Evolutionary conservation across 1,140 invertebrate genomes (phyloP).

Genomic region (Danaus plexippus): DNA sequence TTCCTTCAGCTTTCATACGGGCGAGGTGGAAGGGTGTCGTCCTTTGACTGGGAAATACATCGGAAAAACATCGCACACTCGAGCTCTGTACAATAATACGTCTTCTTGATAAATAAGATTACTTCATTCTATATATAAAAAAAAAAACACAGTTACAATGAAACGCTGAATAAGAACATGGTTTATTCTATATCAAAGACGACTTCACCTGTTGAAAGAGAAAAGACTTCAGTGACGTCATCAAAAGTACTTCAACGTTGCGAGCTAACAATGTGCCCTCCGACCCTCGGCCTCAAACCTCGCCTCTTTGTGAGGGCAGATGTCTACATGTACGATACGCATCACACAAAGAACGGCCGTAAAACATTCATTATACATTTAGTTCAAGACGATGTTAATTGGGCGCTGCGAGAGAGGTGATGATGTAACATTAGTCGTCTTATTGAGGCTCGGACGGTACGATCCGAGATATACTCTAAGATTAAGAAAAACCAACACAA

Average conservation of each 20-base stretch:
- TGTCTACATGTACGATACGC: conserved; percentile 11
- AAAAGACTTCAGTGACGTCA: conserved; percentile 35
- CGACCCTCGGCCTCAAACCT: conserved; percentile 52
- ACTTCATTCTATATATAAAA: conserved; percentile 2
- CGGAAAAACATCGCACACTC: too few species aligned
- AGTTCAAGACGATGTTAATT: too few species aligned
- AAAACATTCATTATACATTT: too few species aligned
- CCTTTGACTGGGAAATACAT: conserved; percentile 35
- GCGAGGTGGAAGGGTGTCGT: conserved; percentile 53
- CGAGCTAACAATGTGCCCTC: conserved; percentile 57
- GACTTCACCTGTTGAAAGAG: conserved; percentile 31
- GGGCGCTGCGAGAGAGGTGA: too few species aligned
- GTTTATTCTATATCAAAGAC: conserved; percentile 21
- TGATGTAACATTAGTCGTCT: too few species aligned
- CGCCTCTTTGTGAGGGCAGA: conserved; percentile 53
- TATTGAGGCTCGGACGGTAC: too few species aligned
- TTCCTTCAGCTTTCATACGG: conserved; percentile 56
- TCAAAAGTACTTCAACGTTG: conserved; percentile 58
- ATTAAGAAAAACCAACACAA: too few species aligned
- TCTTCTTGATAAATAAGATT: background rate
- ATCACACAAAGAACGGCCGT: conserved; percentile 17
- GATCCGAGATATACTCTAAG: too few species aligned
- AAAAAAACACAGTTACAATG: background rate
- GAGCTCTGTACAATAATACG: too few species aligned
- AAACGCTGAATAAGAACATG: background rate